Evolutionary conservation across 2,797 vertebrate genomes (phyloP).

Genomic region (Coilia nasus): DNA sequence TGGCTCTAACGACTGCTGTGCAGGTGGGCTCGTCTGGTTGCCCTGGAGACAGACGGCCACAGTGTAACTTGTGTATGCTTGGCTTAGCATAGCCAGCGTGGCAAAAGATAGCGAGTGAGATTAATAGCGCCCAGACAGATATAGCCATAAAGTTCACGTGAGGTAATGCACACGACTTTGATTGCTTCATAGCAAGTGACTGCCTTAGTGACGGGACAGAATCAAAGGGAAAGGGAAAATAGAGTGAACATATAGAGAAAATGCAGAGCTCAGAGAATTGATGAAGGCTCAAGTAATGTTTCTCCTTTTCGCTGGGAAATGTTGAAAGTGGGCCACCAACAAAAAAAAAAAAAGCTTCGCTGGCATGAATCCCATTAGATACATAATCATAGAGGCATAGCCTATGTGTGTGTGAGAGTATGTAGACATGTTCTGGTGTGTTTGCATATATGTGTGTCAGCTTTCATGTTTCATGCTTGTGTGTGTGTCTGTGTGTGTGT

Average conservation of each 20-base stretch:
- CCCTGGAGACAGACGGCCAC: constrained; percentile 47
- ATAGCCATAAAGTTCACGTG: neutral
- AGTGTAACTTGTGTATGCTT: constrained; percentile 54
- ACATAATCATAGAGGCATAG: constrained; percentile 50
- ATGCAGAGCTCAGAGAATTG: neutral
- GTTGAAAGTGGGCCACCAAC: constrained; percentile 65
- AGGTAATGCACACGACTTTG: neutral
- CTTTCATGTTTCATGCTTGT: constrained; percentile 39
- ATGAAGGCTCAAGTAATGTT: neutral
- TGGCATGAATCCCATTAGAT: constrained; percentile 61
- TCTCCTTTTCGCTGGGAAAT: constrained; percentile 64
- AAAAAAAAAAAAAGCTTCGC: constrained; percentile 43
- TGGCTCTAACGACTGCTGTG: constrained; percentile 25
- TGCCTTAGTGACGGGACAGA: neutral
- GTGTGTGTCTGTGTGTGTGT: neutral
- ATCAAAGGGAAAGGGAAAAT: neutral
- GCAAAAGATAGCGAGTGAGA: constrained; percentile 47
- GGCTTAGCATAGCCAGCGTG: constrained; percentile 13
- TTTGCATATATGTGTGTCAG: constrained; percentile 43
- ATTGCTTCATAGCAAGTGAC: neutral
- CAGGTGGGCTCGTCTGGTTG: constrained; percentile 34
- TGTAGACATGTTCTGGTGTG: constrained; percentile 43
- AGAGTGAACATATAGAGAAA: neutral
- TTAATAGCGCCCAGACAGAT: neutral
- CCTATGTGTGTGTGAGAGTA: constrained; percentile 41